Conservation (phyloP, 2,797 vertebrate species). For the Ptychobarbus kaznakovi region DNA sequence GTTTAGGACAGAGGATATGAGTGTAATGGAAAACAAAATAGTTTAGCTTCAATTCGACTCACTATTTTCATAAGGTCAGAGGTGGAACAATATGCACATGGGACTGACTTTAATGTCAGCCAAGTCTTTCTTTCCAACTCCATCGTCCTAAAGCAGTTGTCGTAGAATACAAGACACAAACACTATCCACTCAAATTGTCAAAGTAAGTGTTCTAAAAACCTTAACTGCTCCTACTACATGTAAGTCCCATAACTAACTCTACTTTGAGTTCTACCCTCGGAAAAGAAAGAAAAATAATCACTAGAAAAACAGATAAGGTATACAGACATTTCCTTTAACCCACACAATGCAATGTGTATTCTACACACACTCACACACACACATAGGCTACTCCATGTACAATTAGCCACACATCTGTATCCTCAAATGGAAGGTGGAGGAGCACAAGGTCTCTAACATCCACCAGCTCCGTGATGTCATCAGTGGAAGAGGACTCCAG, state of each 20-base stretch:
- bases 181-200: neutral
- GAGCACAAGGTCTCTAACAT: too few relatives aligned
- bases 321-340: neutral
- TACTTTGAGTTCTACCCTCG: too few relatives aligned
- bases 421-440: too few relatives aligned
- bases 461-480: too few relatives aligned
- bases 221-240: neutral
- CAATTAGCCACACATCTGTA: too few relatives aligned
- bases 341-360: neutral
- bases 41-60: constrained; percentile 70
- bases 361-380: too few relatives aligned
- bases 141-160: neutral
- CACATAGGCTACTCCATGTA: too few relatives aligned
- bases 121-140: neutral
- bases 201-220: neutral
- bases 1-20: neutral
- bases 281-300: too few relatives aligned
- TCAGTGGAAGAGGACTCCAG: too few relatives aligned
- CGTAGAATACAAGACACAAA: neutral
- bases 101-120: neutral
- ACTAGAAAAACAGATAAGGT: neutral
- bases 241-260: neutral
- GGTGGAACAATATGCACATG: constrained; percentile 80
- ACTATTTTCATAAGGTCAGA: constrained; percentile 80
- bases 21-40: constrained; percentile 64